These are phyloP conservation scores for Rhagium mordax DNA, from an alignment of 2,888 invertebrate species.

Conservation along the genomic window DNA sequence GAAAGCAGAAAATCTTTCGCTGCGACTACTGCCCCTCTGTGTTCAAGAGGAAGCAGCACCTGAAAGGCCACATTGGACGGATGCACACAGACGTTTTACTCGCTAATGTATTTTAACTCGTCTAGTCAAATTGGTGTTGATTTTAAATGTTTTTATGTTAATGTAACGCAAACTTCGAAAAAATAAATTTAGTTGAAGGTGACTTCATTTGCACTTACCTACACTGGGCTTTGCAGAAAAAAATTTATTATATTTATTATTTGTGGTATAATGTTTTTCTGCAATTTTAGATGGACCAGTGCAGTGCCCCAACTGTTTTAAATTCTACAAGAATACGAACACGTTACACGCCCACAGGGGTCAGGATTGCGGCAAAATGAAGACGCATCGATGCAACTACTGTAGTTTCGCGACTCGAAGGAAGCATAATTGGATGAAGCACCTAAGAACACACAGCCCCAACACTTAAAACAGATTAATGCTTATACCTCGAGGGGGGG, in stretches of 20 bases:
- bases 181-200: no score
- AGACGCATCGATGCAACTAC: constrained; percentile 14
- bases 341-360: constrained; percentile 39
- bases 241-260: no score
- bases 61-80: constrained; percentile 50
- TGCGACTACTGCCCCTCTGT: constrained; percentile 66
- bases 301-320: constrained; percentile 41
- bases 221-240: no score
- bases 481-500: no score
- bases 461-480: neutral
- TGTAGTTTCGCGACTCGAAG: neutral
- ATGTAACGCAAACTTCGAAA: no score
- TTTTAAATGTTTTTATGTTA: neutral
- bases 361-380: constrained; percentile 39
- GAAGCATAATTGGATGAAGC: constrained; percentile 1
- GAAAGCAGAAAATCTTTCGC: constrained; percentile 65
- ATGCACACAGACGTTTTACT: constrained; percentile 37
- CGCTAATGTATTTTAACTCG: neutral
- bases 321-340: constrained; percentile 42
- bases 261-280: no score
- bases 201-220: no score
- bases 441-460: neutral
- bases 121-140: neutral
- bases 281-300: constrained; percentile 31
- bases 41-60: constrained; percentile 52